Evolutionary conservation across 1,140 invertebrate genomes (phyloP), one percentile per base, ranked within the genome.

Genomic region (Heliothis subflexa): DNA sequence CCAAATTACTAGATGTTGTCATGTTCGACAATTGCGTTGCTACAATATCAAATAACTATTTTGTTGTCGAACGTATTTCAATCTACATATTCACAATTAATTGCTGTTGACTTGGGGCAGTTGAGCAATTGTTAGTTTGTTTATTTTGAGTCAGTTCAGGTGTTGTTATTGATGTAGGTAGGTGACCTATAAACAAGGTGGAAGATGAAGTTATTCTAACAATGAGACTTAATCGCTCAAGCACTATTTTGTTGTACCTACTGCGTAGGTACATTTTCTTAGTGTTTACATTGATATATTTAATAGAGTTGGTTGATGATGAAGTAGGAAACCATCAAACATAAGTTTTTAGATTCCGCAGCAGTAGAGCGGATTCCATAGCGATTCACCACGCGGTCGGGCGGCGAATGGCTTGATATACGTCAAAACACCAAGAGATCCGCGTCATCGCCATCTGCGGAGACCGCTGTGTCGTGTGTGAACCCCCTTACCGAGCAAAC

Each of bases 31-130:
- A 18, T 40, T 74, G 25, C 47, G 61, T 25, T n/a, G 66, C 52
- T 28, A 49, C 54, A 57, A 62, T 74, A 74, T 74, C 45, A 18
- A 74, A 61, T 74, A 62, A 61, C 72, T 74, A 74, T 74, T 61
- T 74, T 50, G 33, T 61, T 14, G 16, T 62, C 40, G 45, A 74
- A 49, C 50, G 72, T 61, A 74, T 61, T 74, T 74, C 45, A 59
- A 61, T 59, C 54, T 54, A 47, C 50, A 73, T 62, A 28, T 25
- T 62, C 16, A 11, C 55, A 47, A 61, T 61, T 74, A 74, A 62
- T 49, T 61, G 72, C 9, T 73, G 72, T 74, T 74, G 49, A 28
- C 55, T 28, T 25, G 14, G 55, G 4, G 21, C 25, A 54, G 9
- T 59, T 73, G 54, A 14, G 33, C 16, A 59, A n/a, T 59, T 12